Evolutionary conservation across 1,140 invertebrate genomes (phyloP), one percentile per base, ranked within the genome.

Genomic region (Drosophila serrata): DNA sequence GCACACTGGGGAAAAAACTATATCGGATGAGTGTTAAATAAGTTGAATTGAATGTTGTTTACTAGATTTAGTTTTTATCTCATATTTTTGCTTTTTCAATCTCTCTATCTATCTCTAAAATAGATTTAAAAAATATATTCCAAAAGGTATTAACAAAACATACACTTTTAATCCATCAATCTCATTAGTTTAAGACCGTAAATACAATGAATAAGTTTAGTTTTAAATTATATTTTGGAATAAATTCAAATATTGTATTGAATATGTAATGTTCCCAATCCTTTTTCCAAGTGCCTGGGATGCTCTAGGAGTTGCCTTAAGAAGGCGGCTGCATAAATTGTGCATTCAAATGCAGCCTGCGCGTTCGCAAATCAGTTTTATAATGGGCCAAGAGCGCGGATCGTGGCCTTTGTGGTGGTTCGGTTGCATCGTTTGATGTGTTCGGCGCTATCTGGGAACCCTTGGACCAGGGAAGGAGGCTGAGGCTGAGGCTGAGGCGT

Each of bases 291-390:
- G 60, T 68, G 64, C 37, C n/a, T 29, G 27, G 29, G 40, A 35
- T 74, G 37, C 68, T 74, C 56, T 74, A 62, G 57, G 70, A 74
- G 39, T n/a, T 22, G 24, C 17, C 37, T 33, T 15, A 37, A 19
- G 24, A 51, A 24, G 27, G 17, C 15, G 37, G 6, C 65, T 46
- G 75, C 82, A 84, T 87, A 77, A 88, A 88, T 84, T 88, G 59
- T 58, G 67, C 63, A 80, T 84, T 72, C 78, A 75, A 75, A 74
- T 74, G 56, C 69, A 42, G 56, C 29, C 13, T 13, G 31, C 11
- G 46, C 63, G 59, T 60, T 60, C 74, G 75, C 82, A 87, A 87
- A 88, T 87, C 82, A 87, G 67, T 84, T 88, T 87, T 84, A 88
- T 88, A 87, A 87, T 87, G 82, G 80, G 33, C 40, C 24, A 22